Base-by-base conservation (phyloP, 2,797 vertebrate species). In the Sebastes steindachneri region DNA sequence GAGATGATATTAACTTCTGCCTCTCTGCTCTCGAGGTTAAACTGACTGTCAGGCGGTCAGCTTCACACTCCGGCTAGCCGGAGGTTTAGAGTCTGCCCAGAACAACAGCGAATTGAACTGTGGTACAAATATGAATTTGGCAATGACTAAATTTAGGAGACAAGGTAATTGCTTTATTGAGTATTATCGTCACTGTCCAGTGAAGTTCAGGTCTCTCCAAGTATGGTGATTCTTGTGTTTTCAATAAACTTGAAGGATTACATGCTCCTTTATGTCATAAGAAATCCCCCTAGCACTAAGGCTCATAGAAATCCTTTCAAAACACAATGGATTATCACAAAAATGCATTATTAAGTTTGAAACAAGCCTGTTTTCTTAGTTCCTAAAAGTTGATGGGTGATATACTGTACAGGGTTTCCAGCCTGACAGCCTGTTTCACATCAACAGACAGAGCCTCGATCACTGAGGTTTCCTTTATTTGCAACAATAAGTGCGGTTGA, bases 221-320 rank as follows among this genome's bases (percentile, higher is more conserved):
- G 73, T 75, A 82, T 67, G 79, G 73, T 75, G 53, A 66, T 75
- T 79, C 73, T 77, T 41, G 58, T 75, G 29, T 82, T 72, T 82
- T 68, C 64, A 78, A 79, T 86, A 65, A 83, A 80, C 57, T n/a
- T 59, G 21, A 82, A 68, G 73, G 79, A 82, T 82, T 64, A 82
- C 21, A 45, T 58, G 57, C 25, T 28, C 77, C 51, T 62, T 84
- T 33, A 64, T 68, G 26, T 75, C 26, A 60, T 68, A 29, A 63
- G 48, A 72, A 58, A 74, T 65, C 51, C 57, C 14, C 6, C 57
- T 37, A 55, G 53, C 9, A 21, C 12, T 68, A 21, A 80, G 65
- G 64, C 78, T 68, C 65, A 54, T 9, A 11, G 21, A 81, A 81
- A 79, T 73, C 68, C 69, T 64, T 63, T 79, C 55, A 89, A 85